phyloP scores from a whole-genome alignment of 1,140 invertebrate species.

The Lepidurus apus region DNA sequence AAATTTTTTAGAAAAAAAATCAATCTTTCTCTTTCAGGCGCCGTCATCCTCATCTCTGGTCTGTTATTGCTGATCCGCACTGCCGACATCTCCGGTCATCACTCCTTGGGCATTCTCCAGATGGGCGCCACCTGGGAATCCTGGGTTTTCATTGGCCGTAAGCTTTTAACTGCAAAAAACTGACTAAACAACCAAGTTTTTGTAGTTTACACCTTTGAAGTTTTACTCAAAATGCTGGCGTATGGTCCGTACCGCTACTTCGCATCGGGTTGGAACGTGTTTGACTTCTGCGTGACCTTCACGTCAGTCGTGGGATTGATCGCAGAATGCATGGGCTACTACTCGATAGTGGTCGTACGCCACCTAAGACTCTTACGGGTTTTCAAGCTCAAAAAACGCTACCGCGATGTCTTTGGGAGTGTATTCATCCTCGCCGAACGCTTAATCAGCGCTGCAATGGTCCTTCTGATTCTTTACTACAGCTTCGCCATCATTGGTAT shows the following conservation, averaged over 20 bases:
- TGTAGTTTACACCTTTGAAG: conserved; percentile 70
- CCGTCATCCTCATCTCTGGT: conserved; percentile 61
- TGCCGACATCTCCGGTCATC: conserved; percentile 44
- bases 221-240: conserved; percentile 65
- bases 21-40: conserved; percentile 49
- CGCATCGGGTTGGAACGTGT: conserved; percentile 79
- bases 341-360: conserved; percentile 64
- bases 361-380: conserved; percentile 52
- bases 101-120: conserved; percentile 47
- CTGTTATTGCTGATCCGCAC: conserved; percentile 60
- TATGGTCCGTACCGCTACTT: conserved; percentile 66
- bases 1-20: too few species aligned
- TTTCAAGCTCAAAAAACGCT: conserved; percentile 77
- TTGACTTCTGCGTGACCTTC: conserved; percentile 69
- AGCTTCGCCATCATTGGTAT: conserved; percentile 88
- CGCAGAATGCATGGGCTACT: conserved; percentile 58
- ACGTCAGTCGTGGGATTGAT: conserved; percentile 62
- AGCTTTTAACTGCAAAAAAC: conserved; percentile 40
- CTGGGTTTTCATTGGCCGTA: conserved; percentile 61
- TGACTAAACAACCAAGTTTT: conserved; percentile 35
- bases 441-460: conserved; percentile 65
- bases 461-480: conserved; percentile 82
- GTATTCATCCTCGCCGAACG: conserved; percentile 72
- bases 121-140: conserved; percentile 68
- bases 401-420: conserved; percentile 83